Percentiles rank a stretch among this genome's conserved stretches.
These are phyloP conservation scores for Fulmarus glacialis DNA, from an alignment of 2,113 vertebrate genomes.

Conservation along the genomic window DNA sequence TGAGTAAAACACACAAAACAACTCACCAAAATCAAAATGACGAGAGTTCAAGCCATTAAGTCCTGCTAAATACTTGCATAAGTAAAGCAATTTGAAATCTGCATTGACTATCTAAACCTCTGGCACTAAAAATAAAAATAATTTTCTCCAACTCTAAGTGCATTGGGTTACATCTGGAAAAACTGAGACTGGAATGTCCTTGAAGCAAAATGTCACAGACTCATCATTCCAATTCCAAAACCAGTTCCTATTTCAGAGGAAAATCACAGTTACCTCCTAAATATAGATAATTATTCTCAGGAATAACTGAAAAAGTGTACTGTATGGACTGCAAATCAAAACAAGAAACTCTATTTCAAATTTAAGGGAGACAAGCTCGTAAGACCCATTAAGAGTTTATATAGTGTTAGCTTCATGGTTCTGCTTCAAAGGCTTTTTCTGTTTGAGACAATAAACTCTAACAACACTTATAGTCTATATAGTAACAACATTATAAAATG, in stretches of 20 bases:
- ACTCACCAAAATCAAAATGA: neutral
- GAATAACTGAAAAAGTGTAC: neutral
- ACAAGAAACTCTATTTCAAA: neutral
- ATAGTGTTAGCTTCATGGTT: neutral
- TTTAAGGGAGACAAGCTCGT: neutral
- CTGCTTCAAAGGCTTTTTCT: neutral
- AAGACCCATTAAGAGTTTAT: neutral
- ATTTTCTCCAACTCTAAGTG: neutral
- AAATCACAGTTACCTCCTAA: conserved; percentile 15
- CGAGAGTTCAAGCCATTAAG: neutral
- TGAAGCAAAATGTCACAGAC: neutral
- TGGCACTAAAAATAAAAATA: conserved; percentile 34
- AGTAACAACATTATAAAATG: neutral
- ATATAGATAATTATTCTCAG: neutral
- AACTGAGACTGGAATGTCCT: conserved; percentile 32
- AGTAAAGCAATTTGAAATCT: conserved; percentile 19
- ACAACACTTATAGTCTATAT: rapidly evolving
- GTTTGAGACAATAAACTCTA: neutral
- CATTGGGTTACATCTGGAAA: conserved; percentile 40
- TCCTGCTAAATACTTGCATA: neutral
- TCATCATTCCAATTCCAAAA: neutral
- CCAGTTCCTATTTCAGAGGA: neutral
- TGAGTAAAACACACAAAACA: neutral
- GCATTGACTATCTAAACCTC: conserved; percentile 10
- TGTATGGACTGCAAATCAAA: neutral